A percentile compares a stretch with the other conserved stretches of the same genome.
Evolutionary conservation across 2,888 invertebrate genomes (phyloP).

Genomic region (Entomobrya proxima): DNA sequence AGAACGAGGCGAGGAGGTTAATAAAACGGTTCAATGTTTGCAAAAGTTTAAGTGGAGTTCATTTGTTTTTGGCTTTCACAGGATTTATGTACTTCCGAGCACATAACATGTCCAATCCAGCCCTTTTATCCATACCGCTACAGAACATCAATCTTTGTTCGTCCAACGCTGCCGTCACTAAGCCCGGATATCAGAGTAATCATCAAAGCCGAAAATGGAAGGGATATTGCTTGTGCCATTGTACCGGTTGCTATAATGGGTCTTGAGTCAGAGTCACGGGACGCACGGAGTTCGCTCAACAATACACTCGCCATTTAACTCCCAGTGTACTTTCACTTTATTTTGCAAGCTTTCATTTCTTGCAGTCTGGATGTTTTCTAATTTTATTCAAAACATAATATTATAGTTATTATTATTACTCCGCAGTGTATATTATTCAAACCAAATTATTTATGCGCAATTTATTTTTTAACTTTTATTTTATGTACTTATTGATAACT

Average conservation of each 20-base stretch:
- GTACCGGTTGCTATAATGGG: constrained; percentile 67
- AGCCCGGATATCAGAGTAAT: constrained; percentile 62
- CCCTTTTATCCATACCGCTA: constrained; percentile 54
- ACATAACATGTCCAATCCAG: constrained; percentile 60
- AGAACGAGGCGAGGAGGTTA: not conserved
- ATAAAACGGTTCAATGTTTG: not conserved
- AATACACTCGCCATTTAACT: not conserved
- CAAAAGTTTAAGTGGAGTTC: not conserved
- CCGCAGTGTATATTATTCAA: not conserved
- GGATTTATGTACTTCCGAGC: constrained; percentile 64
- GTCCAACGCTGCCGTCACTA: constrained; percentile 27
- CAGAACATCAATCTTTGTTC: constrained; percentile 53
- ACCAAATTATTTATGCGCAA: not conserved
- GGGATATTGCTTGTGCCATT: constrained; percentile 65
- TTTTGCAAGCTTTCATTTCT: not conserved
- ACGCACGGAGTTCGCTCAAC: not conserved
- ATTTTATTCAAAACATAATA: not conserved
- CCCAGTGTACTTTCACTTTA: not conserved
- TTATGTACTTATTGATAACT: not conserved
- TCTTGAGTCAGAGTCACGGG: constrained; percentile 2
- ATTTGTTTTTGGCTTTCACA: constrained; percentile 32
- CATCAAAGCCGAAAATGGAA: constrained; percentile 44
- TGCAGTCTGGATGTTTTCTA: not conserved
- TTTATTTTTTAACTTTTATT: not conserved
- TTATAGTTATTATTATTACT: not conserved